Evolutionary conservation across 2,113 vertebrate genomes (phyloP).

Genomic region (Sturnira hondurensis): DNA sequence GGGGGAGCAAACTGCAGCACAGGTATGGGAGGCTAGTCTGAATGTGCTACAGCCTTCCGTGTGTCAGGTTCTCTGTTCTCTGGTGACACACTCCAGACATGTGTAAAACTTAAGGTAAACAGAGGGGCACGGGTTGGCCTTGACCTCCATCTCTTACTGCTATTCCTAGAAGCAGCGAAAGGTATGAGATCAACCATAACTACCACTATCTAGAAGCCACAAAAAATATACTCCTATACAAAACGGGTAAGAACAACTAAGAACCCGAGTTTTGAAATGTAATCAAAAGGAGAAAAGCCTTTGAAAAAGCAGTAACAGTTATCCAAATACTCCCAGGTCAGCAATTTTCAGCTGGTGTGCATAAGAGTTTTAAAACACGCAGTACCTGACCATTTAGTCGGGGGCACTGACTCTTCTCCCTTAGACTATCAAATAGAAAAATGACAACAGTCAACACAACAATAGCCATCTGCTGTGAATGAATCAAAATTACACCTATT

Average conservation of each 20-base stretch:
- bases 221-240: background rate
- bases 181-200: background rate
- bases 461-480: no score
- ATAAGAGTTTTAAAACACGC: no score
- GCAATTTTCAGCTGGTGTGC: background rate
- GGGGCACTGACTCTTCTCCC: no score
- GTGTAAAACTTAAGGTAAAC: background rate
- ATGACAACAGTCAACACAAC: no score
- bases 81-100: background rate
- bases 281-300: background rate
- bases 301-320: background rate
- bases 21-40: background rate
- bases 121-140: no score
- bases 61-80: background rate
- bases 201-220: background rate
- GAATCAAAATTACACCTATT: no score
- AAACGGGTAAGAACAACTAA: background rate
- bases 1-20: no score
- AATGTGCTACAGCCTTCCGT: background rate
- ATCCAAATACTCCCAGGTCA: background rate
- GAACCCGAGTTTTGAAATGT: slow-evolving; percentile 4
- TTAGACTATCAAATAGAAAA: no score
- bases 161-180: background rate
- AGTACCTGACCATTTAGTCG: no score
- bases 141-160: background rate